These are phyloP conservation scores for Phrixothrix hirtus DNA, from an alignment of 2,888 invertebrate species.

Conservation along the genomic window DNA sequence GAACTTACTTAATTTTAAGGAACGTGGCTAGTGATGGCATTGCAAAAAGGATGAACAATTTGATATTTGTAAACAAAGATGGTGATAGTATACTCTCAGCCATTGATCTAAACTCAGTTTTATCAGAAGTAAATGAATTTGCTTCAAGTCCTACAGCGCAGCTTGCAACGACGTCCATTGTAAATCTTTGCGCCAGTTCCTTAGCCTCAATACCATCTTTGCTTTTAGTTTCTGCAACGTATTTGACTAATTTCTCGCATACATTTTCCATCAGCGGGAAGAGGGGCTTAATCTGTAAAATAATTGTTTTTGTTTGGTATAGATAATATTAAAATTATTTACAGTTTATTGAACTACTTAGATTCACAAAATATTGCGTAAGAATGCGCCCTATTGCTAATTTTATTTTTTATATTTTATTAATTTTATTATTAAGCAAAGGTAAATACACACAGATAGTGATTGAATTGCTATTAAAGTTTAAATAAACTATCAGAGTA, in stretches of 20 bases:
- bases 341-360: too few species aligned
- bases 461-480: too few species aligned
- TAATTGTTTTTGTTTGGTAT: neutral
- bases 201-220: conserved; percentile 54
- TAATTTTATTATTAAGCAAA: too few species aligned
- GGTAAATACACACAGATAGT: too few species aligned
- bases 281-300: conserved; percentile 51
- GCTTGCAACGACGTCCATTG: conserved; percentile 54
- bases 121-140: conserved; percentile 43
- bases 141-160: conserved; percentile 55
- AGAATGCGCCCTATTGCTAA: too few species aligned
- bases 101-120: conserved; percentile 6
- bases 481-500: too few species aligned
- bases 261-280: conserved; percentile 56
- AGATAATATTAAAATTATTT: neutral
- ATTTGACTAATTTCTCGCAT: conserved; percentile 46
- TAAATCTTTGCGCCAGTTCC: conserved; percentile 52
- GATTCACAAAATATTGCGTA: too few species aligned
- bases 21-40: conserved; percentile 42
- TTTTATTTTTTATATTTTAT: too few species aligned
- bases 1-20: conserved; percentile 28
- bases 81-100: conserved; percentile 9
- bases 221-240: conserved; percentile 13
- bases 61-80: conserved; percentile 29
- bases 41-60: conserved; percentile 36